phyloP scores from a whole-genome alignment of 2,797 vertebrate genomes.

The Lacerta agilis region DNA sequence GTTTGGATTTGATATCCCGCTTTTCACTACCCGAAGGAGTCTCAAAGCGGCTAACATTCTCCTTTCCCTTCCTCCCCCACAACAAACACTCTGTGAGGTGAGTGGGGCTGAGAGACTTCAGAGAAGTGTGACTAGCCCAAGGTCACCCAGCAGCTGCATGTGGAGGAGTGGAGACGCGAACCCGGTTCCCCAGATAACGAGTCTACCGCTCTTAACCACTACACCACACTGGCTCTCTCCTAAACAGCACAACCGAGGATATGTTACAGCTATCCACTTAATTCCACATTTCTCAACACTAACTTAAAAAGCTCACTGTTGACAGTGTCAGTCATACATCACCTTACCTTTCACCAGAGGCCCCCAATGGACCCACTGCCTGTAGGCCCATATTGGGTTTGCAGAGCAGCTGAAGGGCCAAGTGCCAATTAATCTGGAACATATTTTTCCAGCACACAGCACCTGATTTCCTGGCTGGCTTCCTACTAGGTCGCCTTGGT shows the following conservation, averaged over 20 bases:
- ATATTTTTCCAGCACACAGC: conserved; percentile 55
- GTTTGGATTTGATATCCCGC: too few species aligned
- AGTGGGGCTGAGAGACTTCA: too few species aligned
- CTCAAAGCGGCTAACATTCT: too few species aligned
- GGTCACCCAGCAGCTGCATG: too few species aligned
- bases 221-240: too few species aligned
- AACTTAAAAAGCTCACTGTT: conserved; percentile 56
- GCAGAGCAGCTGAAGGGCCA: conserved; percentile 64
- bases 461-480: conserved; percentile 68
- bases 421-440: conserved; percentile 62
- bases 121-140: too few species aligned
- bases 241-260: conserved; percentile 29
- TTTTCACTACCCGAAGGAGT: too few species aligned
- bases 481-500: conserved; percentile 34
- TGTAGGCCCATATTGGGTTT: conserved; percentile 19
- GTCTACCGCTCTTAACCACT: too few species aligned
- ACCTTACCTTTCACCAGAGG: conserved; percentile 58
- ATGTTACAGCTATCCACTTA: conserved; percentile 35
- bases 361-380: conserved; percentile 62
- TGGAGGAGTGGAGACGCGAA: too few species aligned
- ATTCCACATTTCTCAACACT: conserved; percentile 40
- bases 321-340: conserved; percentile 58
- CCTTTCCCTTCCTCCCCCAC: too few species aligned
- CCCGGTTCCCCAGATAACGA: too few species aligned
- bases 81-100: too few species aligned